These are phyloP conservation scores for Fukomys damarensis DNA, from an alignment of 2,113 vertebrate genomes.

Conservation along the genomic window DNA sequence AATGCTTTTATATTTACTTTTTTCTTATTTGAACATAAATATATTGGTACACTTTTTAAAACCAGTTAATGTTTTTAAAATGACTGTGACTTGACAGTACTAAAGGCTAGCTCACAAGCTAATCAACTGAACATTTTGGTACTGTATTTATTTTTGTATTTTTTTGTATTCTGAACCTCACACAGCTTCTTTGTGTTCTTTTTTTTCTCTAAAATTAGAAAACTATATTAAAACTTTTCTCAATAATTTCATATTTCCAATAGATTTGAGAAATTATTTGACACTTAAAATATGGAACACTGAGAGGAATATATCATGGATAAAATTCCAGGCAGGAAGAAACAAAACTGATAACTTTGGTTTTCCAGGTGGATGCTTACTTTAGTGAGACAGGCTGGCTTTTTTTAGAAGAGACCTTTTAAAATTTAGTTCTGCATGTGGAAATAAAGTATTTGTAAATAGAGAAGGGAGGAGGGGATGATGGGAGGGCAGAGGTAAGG, in stretches of 20 bases:
- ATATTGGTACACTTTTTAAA: neutral
- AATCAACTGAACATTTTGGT: neutral
- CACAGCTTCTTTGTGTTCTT: neutral
- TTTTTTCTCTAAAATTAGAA: constrained; percentile 54
- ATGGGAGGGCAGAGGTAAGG: too few relatives aligned
- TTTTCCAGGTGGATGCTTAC: neutral
- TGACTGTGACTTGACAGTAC: neutral
- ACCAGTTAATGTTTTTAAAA: neutral
- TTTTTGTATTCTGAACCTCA: neutral
- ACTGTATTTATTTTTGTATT: neutral
- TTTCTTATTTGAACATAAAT: neutral
- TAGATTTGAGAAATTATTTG: constrained; percentile 50
- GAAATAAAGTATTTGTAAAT: too few relatives aligned
- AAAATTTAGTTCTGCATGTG: constrained; percentile 59
- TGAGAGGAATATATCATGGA: neutral
- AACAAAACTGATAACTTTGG: constrained; percentile 54
- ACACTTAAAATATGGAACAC: neutral
- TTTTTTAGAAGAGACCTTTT: constrained; percentile 45
- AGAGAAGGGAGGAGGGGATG: too few relatives aligned
- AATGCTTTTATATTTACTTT: neutral
- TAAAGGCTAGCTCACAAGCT: neutral
- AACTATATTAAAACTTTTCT: constrained; percentile 34
- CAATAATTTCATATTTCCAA: constrained; percentile 30
- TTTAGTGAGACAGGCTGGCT: neutral
- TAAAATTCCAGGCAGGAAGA: constrained; percentile 1